A percentile compares a stretch with the other conserved stretches of the same genome.
phyloP scores from a whole-genome alignment of 2,797 vertebrate species.

The Syncerus caffer region DNA sequence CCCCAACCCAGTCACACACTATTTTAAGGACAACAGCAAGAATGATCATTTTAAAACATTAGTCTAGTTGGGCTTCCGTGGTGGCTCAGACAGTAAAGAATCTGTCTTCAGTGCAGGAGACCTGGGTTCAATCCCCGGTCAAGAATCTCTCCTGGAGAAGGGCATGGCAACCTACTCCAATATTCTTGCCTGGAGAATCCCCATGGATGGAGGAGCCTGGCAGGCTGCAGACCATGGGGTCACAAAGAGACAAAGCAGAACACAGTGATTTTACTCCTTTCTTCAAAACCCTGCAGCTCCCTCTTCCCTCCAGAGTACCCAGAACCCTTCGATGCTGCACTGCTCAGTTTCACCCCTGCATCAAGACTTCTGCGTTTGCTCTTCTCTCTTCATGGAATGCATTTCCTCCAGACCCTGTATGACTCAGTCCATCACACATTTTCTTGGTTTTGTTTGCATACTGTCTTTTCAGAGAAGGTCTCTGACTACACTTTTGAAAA shows the following conservation, averaged over 20 bases:
- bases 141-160: not conserved
- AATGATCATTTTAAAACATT: not conserved
- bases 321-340: not conserved
- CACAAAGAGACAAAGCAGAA: not conserved
- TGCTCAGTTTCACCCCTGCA: not conserved
- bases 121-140: not conserved
- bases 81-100: not conserved
- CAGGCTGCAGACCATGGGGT: not conserved
- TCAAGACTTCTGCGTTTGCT: not conserved
- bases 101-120: not conserved
- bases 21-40: not conserved
- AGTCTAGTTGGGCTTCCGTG: not conserved
- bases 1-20: not conserved
- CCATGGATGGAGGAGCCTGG: not conserved
- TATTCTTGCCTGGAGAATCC: not conserved
- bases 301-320: not conserved
- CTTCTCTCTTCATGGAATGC: not conserved
- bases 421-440: not conserved
- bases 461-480: not conserved
- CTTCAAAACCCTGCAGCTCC: not conserved
- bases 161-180: not conserved
- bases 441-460: not conserved
- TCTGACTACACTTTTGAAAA: not conserved
- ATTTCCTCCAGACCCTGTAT: not conserved
- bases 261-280: not conserved